These are phyloP conservation scores for Mythimna loreyi DNA, from an alignment of 2,888 invertebrate genomes.

Conservation along the genomic window DNA sequence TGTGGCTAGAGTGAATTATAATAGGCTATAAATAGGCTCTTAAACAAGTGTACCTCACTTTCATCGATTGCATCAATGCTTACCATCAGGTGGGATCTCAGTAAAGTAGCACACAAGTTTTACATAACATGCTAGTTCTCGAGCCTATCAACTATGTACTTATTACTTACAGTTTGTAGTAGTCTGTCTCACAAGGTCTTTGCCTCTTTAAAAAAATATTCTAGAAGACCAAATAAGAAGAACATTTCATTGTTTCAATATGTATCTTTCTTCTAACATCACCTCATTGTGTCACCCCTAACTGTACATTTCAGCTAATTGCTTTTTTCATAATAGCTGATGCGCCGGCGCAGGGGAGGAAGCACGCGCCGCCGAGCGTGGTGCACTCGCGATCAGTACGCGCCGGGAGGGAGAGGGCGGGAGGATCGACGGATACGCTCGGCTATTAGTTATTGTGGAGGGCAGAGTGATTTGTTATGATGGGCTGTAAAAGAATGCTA, in stretches of 20 bases:
- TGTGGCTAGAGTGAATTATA: no score
- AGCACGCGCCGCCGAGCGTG: slow-evolving; percentile 61
- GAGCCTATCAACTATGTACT: background rate
- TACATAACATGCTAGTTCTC: background rate
- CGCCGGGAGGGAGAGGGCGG: background rate
- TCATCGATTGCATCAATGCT: no score
- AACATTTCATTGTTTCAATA: background rate
- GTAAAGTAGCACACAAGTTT: background rate
- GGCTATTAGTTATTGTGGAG: slow-evolving; percentile 24
- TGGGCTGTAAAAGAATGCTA: slow-evolving; percentile 7
- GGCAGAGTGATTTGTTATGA: slow-evolving; percentile 42
- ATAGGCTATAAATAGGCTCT: no score
- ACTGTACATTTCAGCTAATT: slow-evolving; percentile 85
- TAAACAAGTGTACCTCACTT: no score
- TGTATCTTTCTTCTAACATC: background rate
- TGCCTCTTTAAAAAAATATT: background rate
- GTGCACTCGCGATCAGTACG: slow-evolving; percentile 51
- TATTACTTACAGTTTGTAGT: background rate
- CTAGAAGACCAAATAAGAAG: background rate
- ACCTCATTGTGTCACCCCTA: slow-evolving; percentile 35
- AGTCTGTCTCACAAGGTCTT: background rate
- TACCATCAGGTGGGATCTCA: no score
- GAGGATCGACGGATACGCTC: background rate
- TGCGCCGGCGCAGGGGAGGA: slow-evolving; percentile 62
- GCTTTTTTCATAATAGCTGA: slow-evolving; percentile 79